These are phyloP conservation scores for Hylomyscus alleni DNA, from an alignment of 2,797 vertebrate species.

Conservation along the genomic window DNA sequence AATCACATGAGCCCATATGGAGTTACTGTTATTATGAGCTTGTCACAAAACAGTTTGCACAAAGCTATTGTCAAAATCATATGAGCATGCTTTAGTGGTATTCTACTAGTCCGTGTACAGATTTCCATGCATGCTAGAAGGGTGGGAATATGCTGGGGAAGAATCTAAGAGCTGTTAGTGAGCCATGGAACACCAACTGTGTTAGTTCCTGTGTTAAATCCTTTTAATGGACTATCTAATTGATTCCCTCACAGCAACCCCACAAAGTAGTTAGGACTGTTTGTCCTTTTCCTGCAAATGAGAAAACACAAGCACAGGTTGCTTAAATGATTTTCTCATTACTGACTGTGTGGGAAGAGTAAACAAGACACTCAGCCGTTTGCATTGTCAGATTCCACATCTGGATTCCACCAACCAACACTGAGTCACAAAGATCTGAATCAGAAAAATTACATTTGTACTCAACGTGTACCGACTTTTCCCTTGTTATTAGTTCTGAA, in stretches of 20 bases:
- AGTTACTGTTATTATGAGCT: constrained; percentile 3
- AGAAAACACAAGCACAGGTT: background rate
- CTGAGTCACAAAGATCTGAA: background rate
- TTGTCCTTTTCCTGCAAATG: background rate
- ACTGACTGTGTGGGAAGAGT: background rate
- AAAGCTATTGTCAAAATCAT: constrained; percentile 14
- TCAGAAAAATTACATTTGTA: background rate
- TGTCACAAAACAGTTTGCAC: background rate
- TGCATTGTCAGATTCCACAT: background rate
- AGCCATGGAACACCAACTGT: background rate
- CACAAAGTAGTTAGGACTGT: background rate
- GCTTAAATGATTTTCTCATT: constrained; percentile 6
- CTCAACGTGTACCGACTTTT: background rate
- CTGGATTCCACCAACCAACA: background rate
- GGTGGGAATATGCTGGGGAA: background rate
- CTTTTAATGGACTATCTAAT: constrained; percentile 40
- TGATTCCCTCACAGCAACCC: constrained; percentile 16
- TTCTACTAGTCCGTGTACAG: background rate
- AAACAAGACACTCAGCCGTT: background rate
- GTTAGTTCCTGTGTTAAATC: constrained; percentile 17
- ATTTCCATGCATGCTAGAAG: background rate
- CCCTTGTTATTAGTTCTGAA: background rate
- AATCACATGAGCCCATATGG: background rate
- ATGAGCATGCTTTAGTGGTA: background rate
- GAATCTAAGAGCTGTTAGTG: background rate